Base-by-base conservation (phyloP, 2,888 invertebrate genomes). In the Candidula unifasciata region DNA sequence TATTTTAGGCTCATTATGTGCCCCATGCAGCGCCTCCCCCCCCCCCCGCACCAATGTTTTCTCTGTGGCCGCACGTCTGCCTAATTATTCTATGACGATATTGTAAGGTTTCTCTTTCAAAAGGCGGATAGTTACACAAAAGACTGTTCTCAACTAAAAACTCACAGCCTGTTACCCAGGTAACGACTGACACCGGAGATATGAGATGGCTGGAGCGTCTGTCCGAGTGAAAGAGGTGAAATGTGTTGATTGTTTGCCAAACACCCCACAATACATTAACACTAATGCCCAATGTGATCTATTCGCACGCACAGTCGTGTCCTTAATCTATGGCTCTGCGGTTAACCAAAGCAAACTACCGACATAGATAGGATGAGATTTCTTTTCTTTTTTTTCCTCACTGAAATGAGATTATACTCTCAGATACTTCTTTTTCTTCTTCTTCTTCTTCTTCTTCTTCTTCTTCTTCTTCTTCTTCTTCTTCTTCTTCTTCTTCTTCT, bases 201-300 rank as follows among this genome's bases (percentile, higher is more conserved):
- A 68, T 21, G 68, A 79, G 52, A 68, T n/a, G 44, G 18, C 52
- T 24, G 0, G 79, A 37, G 79, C 10, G 44, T 44, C 27, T 66
- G 44, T 18, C 6, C 0, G 27, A 79, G 44, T 79, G 44, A 68
- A 52, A 66, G 79, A 79, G 68, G 18, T 37, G 66, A 79, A n/a
- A 27, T 66, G 21, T 18, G 30, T 64, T 79, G 24, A 37, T 68
- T 79, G 66, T 79, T 79, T 64, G 66, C 79, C 8, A 18, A 79
- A 66, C 79, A 66, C 79, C 68, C 44, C 66, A 79, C 35, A 5
- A 64, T 37, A 64, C 79, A 79, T 52, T 66, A 68, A n/a, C 66
- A 68, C 64, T 79, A 79, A 79, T 79, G 79, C 44, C 79, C 68
- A 16, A 27, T 79, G 66, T 44, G 27, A 44, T 79, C 52, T 37